phyloP scores from a whole-genome alignment of 2,797 vertebrate species.

The Chaenodraco wilsoni region DNA sequence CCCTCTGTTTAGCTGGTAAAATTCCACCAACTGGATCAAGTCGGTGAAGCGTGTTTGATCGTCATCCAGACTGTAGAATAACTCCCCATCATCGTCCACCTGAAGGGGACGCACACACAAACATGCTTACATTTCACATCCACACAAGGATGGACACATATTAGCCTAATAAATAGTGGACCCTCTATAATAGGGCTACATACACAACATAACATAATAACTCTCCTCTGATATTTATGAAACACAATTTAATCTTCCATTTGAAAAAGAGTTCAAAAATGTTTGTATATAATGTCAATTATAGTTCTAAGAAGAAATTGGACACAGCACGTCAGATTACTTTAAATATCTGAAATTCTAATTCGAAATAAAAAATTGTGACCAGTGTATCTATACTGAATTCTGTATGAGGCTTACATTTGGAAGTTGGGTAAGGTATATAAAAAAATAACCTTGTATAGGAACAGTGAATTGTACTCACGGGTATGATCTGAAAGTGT shows the following conservation, averaged over 20 bases:
- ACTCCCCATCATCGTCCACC: conserved; percentile 92
- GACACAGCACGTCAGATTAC: too few relatives aligned
- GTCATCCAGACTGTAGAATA: conserved; percentile 94
- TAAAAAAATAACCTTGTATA: background rate
- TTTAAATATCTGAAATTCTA: too few relatives aligned
- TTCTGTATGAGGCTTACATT: background rate
- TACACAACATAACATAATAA: too few relatives aligned
- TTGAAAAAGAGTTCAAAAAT: too few relatives aligned
- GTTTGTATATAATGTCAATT: too few relatives aligned
- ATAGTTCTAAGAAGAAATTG: too few relatives aligned
- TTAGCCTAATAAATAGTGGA: too few relatives aligned
- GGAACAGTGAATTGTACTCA: conserved; percentile 82
- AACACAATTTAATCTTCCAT: too few relatives aligned
- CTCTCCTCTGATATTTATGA: too few relatives aligned
- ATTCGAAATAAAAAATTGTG: too few relatives aligned
- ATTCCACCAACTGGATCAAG: conserved; percentile 98
- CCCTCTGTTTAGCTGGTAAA: conserved; percentile 96
- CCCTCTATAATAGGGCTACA: too few relatives aligned
- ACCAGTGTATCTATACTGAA: background rate
- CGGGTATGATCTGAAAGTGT: conserved; percentile 97
- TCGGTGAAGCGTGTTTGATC: conserved; percentile 95
- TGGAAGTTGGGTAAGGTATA: background rate
- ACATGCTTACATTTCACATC: conserved; percentile 4
- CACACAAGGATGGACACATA: background rate
- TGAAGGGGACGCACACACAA: conserved; percentile 60